Conservation (phyloP, 2,888 invertebrate genomes). For the Ormyrus thymus region DNA sequence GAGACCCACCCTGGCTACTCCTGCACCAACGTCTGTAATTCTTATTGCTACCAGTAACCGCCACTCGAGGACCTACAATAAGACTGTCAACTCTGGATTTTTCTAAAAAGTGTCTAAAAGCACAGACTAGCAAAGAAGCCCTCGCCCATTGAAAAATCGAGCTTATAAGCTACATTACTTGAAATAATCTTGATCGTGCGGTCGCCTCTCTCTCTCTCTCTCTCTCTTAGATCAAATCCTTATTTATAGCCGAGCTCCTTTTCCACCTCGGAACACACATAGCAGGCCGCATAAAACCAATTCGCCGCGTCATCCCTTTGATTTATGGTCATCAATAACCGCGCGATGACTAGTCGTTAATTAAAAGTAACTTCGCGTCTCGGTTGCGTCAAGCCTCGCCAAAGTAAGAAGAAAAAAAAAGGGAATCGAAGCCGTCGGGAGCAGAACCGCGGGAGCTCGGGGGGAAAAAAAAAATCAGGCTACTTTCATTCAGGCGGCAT, state of each 20-base stretch:
- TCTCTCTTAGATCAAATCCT: conserved; percentile 23
- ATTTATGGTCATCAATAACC: conserved; percentile 51
- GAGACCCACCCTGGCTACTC: too few relatives aligned
- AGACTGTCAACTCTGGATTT: too few relatives aligned
- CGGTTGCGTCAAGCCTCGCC: conserved; percentile 25
- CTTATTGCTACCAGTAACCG: too few relatives aligned
- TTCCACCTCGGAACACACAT: conserved; percentile 26
- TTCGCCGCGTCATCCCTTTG: conserved; percentile 42
- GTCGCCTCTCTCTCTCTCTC: background rate
- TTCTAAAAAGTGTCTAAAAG: too few relatives aligned
- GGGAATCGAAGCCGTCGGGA: background rate
- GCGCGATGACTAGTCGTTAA: conserved; percentile 52
- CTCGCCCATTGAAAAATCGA: too few relatives aligned
- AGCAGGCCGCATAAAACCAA: conserved; percentile 19
- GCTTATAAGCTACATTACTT: conserved; percentile 5
- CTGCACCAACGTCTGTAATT: too few relatives aligned
- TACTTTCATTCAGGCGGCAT: conserved; percentile 42
- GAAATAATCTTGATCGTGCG: background rate
- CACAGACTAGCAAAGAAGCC: too few relatives aligned
- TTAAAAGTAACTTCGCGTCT: conserved; percentile 51
- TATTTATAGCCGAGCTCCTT: conserved; percentile 38
- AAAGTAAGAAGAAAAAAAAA: conserved; percentile 3
- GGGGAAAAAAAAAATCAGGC: conserved; percentile 22
- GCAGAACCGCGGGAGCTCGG: background rate
- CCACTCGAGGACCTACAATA: too few relatives aligned